Evolutionary conservation across 2,113 vertebrate species (phyloP), one percentile per base, ranked within the genome.

Genomic region (Notothenia rossii): DNA sequence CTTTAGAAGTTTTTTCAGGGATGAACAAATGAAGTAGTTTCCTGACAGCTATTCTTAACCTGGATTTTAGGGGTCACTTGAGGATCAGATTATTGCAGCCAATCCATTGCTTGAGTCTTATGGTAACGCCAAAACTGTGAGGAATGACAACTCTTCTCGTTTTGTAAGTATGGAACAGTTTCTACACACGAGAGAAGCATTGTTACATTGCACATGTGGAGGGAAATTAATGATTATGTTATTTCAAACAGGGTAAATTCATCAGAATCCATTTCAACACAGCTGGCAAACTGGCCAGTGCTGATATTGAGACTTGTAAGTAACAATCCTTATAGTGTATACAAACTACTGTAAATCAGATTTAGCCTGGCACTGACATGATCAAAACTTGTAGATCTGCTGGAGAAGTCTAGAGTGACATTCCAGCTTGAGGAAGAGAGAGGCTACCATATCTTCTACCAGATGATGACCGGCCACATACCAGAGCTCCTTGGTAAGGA

Each of bases 241-340:
- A 0, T 74, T 59, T 29, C 25, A 68, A 91, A 89, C 70, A 92
- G 89, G 91, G 91, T 92, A 91, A 92, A 92, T 92, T 92, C 87
- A 92, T 92, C 87, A 84, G 90, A 79, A 92, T 92, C 33, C 90
- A 92, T 83, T 92, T 92, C 7, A 82, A 79, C 72, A 51, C 82
- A 62, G 77, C 89, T 77, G 90, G 90, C 50, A 92, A 92, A 89
- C 87, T 92, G 85, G 10, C 90, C 75, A 90, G 89, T 89, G 88
- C 90, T 89, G 90, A 90, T 82, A 92, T 90, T 90, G 90, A 92
- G 66, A 91, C 91, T 50, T 92, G 91, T 92, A 86, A 91, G 91
- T 77, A 64, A n/a, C 3, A 75, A 46, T 7, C 8, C 6, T 20
- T 2, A 10, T 2, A 5, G 4, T 29, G 25, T 5, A 54, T 40